Evolutionary conservation across 1,140 invertebrate genomes (phyloP).

Genomic region (Reticulitermes speratus): DNA sequence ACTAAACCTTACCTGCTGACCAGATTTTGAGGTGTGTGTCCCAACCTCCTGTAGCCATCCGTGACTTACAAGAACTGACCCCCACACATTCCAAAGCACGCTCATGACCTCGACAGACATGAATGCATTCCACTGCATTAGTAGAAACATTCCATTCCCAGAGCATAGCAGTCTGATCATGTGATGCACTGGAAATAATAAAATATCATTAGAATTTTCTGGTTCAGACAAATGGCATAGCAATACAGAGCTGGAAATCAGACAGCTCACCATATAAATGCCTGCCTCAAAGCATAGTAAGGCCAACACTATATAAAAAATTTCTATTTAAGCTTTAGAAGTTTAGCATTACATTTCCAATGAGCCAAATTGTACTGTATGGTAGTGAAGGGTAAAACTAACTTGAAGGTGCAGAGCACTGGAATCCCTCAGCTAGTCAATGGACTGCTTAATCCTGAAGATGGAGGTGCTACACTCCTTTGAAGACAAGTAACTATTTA

Average conservation of each 20-base stretch:
- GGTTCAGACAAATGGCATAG: not conserved
- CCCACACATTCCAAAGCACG: conserved; percentile 83
- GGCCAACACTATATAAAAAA: no score
- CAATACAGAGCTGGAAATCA: not conserved
- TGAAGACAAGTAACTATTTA: no score
- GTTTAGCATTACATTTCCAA: no score
- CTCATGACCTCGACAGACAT: conserved; percentile 84
- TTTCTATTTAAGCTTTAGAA: no score
- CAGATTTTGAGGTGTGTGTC: conserved; percentile 81
- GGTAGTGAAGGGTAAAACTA: no score
- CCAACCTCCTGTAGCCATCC: conserved; percentile 90
- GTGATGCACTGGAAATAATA: conserved; percentile 68
- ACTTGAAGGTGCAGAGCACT: no score
- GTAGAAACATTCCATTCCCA: conserved; percentile 82
- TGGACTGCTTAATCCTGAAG: no score
- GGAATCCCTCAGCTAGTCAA: no score
- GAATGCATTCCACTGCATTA: conserved; percentile 78
- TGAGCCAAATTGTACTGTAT: no score
- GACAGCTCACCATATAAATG: not conserved
- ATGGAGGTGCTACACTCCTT: no score
- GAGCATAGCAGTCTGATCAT: conserved; percentile 88
- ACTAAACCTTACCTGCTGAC: conserved; percentile 59
- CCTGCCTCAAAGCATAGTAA: conserved; percentile 15
- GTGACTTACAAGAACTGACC: conserved; percentile 61
- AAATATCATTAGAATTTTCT: not conserved